These are phyloP conservation scores for Synchiropus splendidus DNA, from an alignment of 2,113 vertebrate genomes.

Conservation along the genomic window DNA sequence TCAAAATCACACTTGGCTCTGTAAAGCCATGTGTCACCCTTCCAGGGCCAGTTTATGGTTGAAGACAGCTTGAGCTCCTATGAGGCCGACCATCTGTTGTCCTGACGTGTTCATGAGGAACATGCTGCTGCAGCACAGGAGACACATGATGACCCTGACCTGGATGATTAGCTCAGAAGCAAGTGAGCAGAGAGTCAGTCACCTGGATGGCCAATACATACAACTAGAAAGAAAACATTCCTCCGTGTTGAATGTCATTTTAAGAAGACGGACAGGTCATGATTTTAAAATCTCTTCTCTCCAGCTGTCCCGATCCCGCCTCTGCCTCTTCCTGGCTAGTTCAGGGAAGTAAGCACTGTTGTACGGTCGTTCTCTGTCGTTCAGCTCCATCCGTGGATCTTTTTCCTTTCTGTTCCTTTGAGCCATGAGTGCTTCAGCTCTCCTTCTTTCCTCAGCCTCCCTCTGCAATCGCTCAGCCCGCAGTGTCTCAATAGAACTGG, in stretches of 20 bases:
- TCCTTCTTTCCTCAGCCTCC: slow-evolving; percentile 66
- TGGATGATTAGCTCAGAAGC: too few species aligned
- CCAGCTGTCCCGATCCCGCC: slow-evolving; percentile 59
- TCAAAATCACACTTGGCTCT: too few species aligned
- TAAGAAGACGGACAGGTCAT: slow-evolving; percentile 14
- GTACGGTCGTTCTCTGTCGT: slow-evolving; percentile 72
- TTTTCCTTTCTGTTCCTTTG: slow-evolving; percentile 39
- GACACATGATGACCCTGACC: too few species aligned
- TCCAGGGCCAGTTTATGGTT: slow-evolving; percentile 5
- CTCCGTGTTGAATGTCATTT: too few species aligned
- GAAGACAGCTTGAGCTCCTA: slow-evolving; percentile 8
- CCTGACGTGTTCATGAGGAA: slow-evolving; percentile 14
- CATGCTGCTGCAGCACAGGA: slow-evolving; percentile 8
- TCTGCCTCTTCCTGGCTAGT: slow-evolving; percentile 67
- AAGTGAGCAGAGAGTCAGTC: not conserved
- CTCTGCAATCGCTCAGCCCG: slow-evolving; percentile 73
- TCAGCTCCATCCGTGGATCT: slow-evolving; percentile 26
- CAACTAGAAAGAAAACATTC: too few species aligned
- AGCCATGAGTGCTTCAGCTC: slow-evolving; percentile 67
- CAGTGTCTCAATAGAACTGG: slow-evolving; percentile 65
- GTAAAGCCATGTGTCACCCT: too few species aligned
- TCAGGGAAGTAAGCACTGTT: slow-evolving; percentile 82
- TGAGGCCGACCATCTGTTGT: slow-evolving; percentile 30
- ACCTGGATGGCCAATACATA: too few species aligned
- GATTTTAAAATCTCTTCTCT: slow-evolving; percentile 60